Percentiles rank a stretch among this genome's conserved stretches.
These are phyloP conservation scores for Upupa epops DNA, from an alignment of 2,113 vertebrate genomes.

Conservation along the genomic window DNA sequence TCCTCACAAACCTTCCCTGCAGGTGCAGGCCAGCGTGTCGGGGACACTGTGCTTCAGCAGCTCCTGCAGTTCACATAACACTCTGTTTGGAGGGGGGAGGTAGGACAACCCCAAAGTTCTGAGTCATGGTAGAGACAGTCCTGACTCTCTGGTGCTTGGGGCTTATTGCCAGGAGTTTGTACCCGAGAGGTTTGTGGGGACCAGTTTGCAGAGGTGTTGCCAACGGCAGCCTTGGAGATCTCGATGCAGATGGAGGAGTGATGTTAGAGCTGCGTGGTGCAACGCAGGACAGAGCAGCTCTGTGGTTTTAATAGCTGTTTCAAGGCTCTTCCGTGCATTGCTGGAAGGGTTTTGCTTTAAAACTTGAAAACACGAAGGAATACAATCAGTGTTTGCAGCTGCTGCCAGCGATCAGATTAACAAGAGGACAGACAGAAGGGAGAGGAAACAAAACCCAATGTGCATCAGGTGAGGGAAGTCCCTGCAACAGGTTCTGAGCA, in stretches of 20 bases:
- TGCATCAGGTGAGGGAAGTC: slow-evolving; percentile 31
- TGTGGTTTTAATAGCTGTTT: background rate
- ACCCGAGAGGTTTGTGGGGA: background rate
- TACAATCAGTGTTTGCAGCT: background rate
- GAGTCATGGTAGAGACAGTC: background rate
- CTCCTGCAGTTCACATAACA: background rate
- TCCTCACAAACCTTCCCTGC: too few relatives aligned
- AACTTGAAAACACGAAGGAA: background rate
- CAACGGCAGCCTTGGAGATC: background rate
- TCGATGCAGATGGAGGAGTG: background rate
- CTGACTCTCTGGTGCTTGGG: background rate
- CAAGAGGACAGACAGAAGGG: background rate
- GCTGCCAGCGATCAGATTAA: background rate
- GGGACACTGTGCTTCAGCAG: fast-evolving
- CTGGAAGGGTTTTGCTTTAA: slow-evolving; percentile 10
- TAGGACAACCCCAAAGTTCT: fast-evolving
- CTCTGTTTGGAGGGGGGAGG: background rate
- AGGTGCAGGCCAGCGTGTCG: too few relatives aligned
- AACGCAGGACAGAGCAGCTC: background rate
- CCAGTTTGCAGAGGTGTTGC: background rate
- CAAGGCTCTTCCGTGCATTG: background rate
- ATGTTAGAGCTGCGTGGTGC: fast-evolving
- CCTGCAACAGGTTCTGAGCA: background rate
- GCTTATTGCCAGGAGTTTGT: background rate
- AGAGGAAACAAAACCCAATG: slow-evolving; percentile 11